Evolutionary conservation across 1,140 invertebrate species (phyloP), one percentile per base, ranked within the genome.

Genomic region (Drosophila kanapiae): DNA sequence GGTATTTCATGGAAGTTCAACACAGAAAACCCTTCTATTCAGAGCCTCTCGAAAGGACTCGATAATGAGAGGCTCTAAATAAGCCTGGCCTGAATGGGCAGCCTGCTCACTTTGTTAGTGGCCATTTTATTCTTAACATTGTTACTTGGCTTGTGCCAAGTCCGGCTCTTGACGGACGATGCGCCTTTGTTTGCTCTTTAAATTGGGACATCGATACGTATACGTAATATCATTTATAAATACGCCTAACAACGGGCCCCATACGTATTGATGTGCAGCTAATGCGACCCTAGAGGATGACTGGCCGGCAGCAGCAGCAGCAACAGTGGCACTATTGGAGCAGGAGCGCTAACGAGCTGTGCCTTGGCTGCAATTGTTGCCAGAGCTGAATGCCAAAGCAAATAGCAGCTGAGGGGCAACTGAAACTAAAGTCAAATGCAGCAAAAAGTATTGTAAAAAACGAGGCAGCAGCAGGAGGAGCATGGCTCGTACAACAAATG

Each of bases 291-390:
- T 54, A 64, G 84, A 84, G 84, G 83, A 70, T 88, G 85, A 78
- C 85, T 88, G 61, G 71, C 40, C 57, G 49, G 58, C 37, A 62
- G 49, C 16, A 53, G 33, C 57, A 49, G 16, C 11, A 43, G 58
- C n/a, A n/a, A n/a, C n/a, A n/a, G n/a, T 10, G 2, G 43, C 3
- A 31, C 18, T 14, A n/a, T 18, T 10, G 37, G 7, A 62, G 29
- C 62, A 40, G 62, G 48, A 82, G 83, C 85, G 86, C 85, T 90
- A 90, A 90, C 85, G 85, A 90, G 86, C 85, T 71, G 60, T 88
- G 85, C 84, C 85, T 90, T 90, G 78, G 85, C 75, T 90, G 78
- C 85, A 90, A 90, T 90, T 90, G 85, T 90, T 90, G 85, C 81
- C 85, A 85, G 78, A 85, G 85, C 75, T 85, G 85, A 91, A 84